A percentile compares a stretch with the other conserved stretches of the same genome.
Evolutionary conservation across 2,888 invertebrate species (phyloP).

Genomic region (Torymus texanus): DNA sequence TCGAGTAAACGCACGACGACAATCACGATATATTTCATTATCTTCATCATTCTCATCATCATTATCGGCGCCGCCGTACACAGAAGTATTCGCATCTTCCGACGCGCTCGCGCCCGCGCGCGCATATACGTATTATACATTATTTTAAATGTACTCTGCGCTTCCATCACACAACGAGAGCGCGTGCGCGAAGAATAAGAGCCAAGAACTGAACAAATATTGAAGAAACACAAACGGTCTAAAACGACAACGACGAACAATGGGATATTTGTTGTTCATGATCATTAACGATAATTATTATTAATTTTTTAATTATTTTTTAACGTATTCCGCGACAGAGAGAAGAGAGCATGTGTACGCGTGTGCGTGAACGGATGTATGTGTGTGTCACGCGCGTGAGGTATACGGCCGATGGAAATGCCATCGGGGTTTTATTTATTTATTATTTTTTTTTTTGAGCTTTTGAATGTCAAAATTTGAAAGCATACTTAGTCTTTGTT

Average conservation of each 20-base stretch:
- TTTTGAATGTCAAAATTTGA: too few relatives aligned
- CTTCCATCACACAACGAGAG: slow-evolving; percentile 8
- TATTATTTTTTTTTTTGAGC: too few relatives aligned
- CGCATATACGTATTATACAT: too few relatives aligned
- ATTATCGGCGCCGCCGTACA: too few relatives aligned
- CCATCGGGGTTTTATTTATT: too few relatives aligned
- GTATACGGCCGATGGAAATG: too few relatives aligned
- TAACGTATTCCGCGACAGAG: slow-evolving; percentile 34
- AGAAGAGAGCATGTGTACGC: background rate
- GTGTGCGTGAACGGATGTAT: background rate
- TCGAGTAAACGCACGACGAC: slow-evolving; percentile 75
- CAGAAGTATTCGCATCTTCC: slow-evolving; percentile 15
- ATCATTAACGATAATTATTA: slow-evolving; percentile 18
- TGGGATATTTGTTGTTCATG: background rate
- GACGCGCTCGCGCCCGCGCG: background rate
- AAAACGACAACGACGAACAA: slow-evolving; percentile 18
- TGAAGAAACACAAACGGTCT: slow-evolving; percentile 12
- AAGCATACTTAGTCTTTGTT: too few relatives aligned
- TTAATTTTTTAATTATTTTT: slow-evolving; percentile 46
- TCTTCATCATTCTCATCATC: too few relatives aligned
- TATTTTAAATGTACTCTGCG: slow-evolving; percentile 8
- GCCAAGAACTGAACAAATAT: slow-evolving; percentile 20
- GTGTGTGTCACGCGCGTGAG: too few relatives aligned
- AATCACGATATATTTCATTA: background rate
- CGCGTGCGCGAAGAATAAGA: background rate